These are phyloP conservation scores for Todiramphus saurophagus DNA, from an alignment of 2,113 vertebrate species.

Conservation along the genomic window DNA sequence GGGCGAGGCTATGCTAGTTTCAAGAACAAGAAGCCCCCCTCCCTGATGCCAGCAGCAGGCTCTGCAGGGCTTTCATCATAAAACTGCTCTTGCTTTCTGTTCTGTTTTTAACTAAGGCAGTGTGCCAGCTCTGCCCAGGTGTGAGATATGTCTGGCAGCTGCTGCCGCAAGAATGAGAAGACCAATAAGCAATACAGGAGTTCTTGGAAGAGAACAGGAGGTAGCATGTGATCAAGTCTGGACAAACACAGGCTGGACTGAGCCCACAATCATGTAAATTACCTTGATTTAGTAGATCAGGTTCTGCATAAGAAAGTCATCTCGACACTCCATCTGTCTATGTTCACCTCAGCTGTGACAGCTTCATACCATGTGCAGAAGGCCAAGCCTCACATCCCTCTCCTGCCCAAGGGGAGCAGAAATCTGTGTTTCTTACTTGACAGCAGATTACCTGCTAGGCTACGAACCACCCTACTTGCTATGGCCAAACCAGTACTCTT, in stretches of 20 bases:
- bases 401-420: neutral
- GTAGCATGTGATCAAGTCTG: neutral
- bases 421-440: rapidly evolving
- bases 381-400: neutral
- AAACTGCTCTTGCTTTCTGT: neutral
- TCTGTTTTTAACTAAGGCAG: neutral
- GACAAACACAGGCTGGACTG: neutral
- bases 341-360: neutral
- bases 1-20: neutral
- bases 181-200: neutral
- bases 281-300: neutral
- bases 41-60: neutral
- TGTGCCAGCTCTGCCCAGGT: neutral
- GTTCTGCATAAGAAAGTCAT: neutral
- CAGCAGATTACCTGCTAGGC: neutral
- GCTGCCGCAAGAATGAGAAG: neutral
- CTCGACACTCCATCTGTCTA: neutral
- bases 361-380: rapidly evolving
- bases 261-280: neutral
- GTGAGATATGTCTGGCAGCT: neutral
- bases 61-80: neutral
- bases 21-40: neutral
- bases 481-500: neutral
- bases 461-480: neutral
- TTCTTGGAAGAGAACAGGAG: neutral